Conservation (phyloP, 2,797 vertebrate genomes). For the Hipposideros larvatus region DNA sequence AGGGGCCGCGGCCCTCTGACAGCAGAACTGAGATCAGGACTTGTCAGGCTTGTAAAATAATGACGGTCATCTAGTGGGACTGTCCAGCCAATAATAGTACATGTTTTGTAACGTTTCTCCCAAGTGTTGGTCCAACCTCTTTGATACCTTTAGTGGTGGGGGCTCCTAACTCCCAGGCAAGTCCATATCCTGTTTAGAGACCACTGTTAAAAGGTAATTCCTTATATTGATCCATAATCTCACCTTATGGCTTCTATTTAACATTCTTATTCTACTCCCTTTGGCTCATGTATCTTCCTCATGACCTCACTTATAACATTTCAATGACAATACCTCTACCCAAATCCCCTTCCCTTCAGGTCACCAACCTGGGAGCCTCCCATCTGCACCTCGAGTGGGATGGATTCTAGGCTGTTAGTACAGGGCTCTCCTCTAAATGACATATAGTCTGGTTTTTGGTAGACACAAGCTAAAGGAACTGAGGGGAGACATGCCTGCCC, state of each 20-base stretch:
- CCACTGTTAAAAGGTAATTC: neutral
- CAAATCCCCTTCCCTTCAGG: neutral
- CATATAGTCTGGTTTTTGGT: neutral
- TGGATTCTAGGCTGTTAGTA: neutral
- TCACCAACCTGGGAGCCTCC: accelerated
- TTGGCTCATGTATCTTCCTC: neutral
- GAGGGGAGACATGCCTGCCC: neutral
- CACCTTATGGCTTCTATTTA: neutral
- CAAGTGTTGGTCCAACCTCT: too few relatives aligned
- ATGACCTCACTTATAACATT: neutral
- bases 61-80: neutral
- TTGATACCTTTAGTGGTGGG: neutral
- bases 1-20: accelerated
- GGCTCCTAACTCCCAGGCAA: neutral
- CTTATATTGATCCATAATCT: neutral
- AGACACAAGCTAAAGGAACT: neutral
- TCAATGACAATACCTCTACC: too few relatives aligned
- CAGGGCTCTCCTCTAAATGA: neutral
- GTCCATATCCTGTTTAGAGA: neutral
- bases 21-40: neutral
- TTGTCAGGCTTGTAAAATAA: neutral
- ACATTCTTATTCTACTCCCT: neutral
- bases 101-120: too few relatives aligned
- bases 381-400: accelerated
- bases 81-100: too few relatives aligned